These are phyloP conservation scores for Rhabdomys dilectus DNA, from an alignment of 2,113 vertebrate species.

Conservation along the genomic window DNA sequence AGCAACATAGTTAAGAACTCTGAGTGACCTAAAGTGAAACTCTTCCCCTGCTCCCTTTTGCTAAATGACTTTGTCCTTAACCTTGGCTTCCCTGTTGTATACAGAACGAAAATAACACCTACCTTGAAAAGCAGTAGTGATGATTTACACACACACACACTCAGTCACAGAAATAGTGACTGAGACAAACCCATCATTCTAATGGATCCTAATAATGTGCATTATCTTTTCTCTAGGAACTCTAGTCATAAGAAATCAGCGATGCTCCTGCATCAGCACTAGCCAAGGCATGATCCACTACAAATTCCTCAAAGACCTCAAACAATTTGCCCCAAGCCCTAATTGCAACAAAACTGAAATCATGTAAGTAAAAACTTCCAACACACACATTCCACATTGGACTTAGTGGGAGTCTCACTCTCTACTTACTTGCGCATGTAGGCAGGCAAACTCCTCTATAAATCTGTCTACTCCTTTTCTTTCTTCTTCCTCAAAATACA, in stretches of 20 bases:
- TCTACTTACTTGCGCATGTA: not conserved
- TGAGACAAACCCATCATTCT: conserved; percentile 25
- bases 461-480: not conserved
- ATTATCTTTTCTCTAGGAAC: conserved; percentile 56
- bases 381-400: not conserved
- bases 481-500: not conserved
- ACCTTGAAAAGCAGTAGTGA: conserved; percentile 25
- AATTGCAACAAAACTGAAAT: conserved; percentile 73
- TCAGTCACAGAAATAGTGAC: not conserved
- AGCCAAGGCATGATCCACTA: not conserved
- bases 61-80: conserved; percentile 6
- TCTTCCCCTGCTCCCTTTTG: not conserved
- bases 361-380: conserved; percentile 75
- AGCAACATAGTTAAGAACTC: conserved; percentile 14
- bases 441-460: not conserved
- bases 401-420: not conserved
- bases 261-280: conserved; percentile 68
- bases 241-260: not conserved
- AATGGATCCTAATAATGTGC: not conserved
- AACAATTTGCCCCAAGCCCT: conserved; percentile 57
- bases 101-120: not conserved
- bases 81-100: not conserved
- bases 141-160: not conserved
- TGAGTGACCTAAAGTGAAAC: not conserved
- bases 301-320: conserved; percentile 56